Conservation (phyloP, 2,888 invertebrate species). For the Agonopterix heracliana region DNA sequence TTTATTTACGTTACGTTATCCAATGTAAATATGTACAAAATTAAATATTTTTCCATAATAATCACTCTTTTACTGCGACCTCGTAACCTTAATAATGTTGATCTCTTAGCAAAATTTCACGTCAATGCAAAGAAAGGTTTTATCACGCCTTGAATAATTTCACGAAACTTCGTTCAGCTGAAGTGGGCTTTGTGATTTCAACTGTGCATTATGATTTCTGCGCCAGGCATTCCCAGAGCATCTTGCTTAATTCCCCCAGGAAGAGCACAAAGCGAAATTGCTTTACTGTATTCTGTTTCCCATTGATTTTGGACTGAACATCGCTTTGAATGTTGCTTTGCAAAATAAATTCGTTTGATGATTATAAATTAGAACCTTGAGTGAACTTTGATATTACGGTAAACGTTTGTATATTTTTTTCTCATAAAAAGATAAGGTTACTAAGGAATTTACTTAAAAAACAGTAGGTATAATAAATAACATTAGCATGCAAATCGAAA, state of each 20-base stretch:
- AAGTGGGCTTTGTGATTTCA: conserved; percentile 35
- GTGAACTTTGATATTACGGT: no score
- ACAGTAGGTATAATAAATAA: no score
- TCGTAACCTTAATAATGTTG: conserved; percentile 10
- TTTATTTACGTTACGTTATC: conserved; percentile 9
- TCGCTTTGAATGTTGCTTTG: no score
- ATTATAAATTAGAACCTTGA: no score
- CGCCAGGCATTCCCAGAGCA: conserved; percentile 20
- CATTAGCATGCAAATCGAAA: no score
- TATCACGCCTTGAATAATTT: conserved; percentile 25
- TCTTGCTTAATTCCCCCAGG: conserved; percentile 28
- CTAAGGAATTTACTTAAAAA: no score
- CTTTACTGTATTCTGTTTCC: no score
- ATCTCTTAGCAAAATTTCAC: background rate
- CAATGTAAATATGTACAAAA: conserved; percentile 63
- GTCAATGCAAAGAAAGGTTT: conserved; percentile 14
- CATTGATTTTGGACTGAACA: no score
- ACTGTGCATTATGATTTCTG: conserved; percentile 32
- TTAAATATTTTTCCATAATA: conserved; percentile 65
- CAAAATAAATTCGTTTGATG: no score
- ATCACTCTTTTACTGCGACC: conserved; percentile 11
- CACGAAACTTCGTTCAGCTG: conserved; percentile 25
- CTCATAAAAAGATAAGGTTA: no score
- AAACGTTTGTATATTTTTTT: no score
- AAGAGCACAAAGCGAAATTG: conserved; percentile 8